Base-by-base conservation (phyloP, 2,113 vertebrate genomes). In the Bufo gargarizans region DNA sequence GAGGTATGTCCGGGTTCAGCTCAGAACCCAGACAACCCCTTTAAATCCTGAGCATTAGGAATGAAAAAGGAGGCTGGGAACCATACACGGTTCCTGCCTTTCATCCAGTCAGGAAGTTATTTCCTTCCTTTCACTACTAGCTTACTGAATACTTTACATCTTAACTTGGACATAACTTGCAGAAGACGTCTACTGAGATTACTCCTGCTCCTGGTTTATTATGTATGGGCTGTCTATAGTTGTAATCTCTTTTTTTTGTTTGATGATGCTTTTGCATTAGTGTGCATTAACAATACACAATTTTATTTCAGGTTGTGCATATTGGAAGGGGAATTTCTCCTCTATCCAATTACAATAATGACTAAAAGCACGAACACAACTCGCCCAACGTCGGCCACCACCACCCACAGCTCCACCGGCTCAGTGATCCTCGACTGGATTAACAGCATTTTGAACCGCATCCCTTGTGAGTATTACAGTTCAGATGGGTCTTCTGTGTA, bases 401-500 rank as follows among this genome's bases (percentile, higher is more conserved):
- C 79, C 0, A 43, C 1, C 33, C 4, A 84, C 53, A 91, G 78
- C 90, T 2, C 13, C 0, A 3, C 69, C 89, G 0, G 84, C 84
- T 55, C 82, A 0, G 63, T 4, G 0, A 84, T 84, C 3, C 12
- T 50, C 45, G 89, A 95, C 77, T 88, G 87, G 87, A 72, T 94
- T 69, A 88, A 90, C 0, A 69, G 91, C 86, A 88, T 96, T 45
- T 12, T 96, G 2, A 76, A 94, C 90, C 56, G 84, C 22, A 96
- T 97, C 77, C 95, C 95, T 0, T 0, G 97, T 97, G 89, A 97
- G 96, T 96, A 90, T 43, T 19, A 76, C 71, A 74, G 33, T 17
- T 16, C 72, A 49, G 72, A 49, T 33, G 69, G 67, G 11, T 53
- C 53, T 33, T 33, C 33, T 33, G 33, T 33, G 33, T 33, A 33